These are phyloP conservation scores for Tenrec ecaudatus DNA, from an alignment of 2,113 vertebrate species.

Conservation along the genomic window DNA sequence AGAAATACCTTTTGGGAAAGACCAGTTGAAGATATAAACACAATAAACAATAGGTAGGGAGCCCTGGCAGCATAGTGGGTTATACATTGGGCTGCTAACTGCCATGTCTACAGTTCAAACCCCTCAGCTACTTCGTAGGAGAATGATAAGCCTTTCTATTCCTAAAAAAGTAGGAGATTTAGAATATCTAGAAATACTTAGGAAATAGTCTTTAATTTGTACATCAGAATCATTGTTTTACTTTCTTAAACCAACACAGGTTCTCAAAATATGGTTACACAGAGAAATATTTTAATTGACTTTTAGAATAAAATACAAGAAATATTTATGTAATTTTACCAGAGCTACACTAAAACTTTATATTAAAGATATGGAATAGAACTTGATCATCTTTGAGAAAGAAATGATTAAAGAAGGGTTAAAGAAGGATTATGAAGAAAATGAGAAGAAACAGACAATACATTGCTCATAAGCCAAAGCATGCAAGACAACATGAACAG, in stretches of 20 bases:
- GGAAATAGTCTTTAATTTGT: not conserved
- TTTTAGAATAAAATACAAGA: slow-evolving; percentile 22
- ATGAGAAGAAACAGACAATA: not conserved
- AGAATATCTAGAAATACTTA: no score
- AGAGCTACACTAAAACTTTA: not conserved
- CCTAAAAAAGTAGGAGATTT: not conserved
- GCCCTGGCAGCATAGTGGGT: no score
- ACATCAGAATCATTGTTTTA: not conserved
- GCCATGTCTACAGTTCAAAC: no score
- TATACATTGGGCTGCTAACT: no score
- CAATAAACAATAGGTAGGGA: not conserved
- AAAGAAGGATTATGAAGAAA: not conserved
- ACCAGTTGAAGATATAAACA: not conserved
- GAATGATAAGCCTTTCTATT: no score
- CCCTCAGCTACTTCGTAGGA: no score
- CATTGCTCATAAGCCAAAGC: not conserved
- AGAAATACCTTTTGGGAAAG: not conserved
- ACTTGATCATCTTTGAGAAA: not conserved
- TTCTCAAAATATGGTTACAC: slow-evolving; percentile 1
- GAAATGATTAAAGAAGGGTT: not conserved
- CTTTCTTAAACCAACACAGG: not conserved
- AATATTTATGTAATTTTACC: not conserved
- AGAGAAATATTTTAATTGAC: not conserved
- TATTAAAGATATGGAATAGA: not conserved
- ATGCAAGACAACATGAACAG: not conserved